Evolutionary conservation across 2,888 invertebrate genomes (phyloP).

Genomic region (Noctua pronuba): DNA sequence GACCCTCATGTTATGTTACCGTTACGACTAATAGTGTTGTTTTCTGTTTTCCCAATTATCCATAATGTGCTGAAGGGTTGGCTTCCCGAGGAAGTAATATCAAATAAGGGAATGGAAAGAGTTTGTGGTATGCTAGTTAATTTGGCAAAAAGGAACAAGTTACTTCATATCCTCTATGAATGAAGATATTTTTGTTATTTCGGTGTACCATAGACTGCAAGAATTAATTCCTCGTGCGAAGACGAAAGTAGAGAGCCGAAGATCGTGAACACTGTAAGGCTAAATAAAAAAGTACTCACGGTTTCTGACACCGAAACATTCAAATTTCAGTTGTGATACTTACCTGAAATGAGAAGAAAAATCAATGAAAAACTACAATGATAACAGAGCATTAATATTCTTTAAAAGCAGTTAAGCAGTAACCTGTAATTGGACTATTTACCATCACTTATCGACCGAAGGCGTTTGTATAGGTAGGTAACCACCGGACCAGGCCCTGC

Average conservation of each 20-base stretch:
- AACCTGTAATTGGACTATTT: background rate
- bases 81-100: slow-evolving; percentile 19
- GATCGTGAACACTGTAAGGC: background rate
- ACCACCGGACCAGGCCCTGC: too few relatives aligned
- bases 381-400: background rate
- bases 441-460: background rate
- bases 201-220: background rate
- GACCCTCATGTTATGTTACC: slow-evolving; percentile 7
- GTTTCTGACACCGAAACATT: background rate
- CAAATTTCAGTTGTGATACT: slow-evolving; percentile 15
- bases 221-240: background rate
- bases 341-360: slow-evolving; percentile 47
- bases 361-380: background rate
- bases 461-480: background rate
- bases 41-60: slow-evolving; percentile 39
- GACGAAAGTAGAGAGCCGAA: background rate
- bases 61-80: slow-evolving; percentile 17
- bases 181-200: background rate
- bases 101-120: slow-evolving; percentile 1
- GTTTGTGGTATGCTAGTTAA: background rate
- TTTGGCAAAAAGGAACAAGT: background rate
- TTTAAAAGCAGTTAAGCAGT: background rate
- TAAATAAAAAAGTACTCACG: slow-evolving; percentile 35
- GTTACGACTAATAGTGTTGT: slow-evolving; percentile 20
- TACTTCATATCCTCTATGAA: background rate